A percentile compares a stretch with the other conserved stretches of the same genome.
phyloP scores from a whole-genome alignment of 2,797 vertebrate genomes.

The Lagocephalus sceleratus region DNA sequence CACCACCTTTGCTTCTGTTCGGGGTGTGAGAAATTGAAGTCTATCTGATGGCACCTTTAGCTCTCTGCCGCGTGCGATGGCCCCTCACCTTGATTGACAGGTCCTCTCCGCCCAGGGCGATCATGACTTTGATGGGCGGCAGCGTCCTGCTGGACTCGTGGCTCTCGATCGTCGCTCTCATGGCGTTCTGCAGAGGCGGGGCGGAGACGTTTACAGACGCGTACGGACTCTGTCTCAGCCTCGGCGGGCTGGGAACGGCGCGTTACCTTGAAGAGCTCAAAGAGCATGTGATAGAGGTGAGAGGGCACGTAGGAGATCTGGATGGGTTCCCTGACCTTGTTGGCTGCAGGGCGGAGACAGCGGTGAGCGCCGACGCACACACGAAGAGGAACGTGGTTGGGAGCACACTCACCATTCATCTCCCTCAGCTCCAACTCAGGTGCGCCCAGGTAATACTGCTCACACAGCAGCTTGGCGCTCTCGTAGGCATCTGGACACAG shows the following conservation, averaged over 20 bases:
- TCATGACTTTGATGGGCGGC: conserved; percentile 80
- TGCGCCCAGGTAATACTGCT: conserved; percentile 86
- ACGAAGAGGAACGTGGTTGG: not conserved
- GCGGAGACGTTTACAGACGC: not conserved
- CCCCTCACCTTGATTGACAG: conserved; percentile 79
- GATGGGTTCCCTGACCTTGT: conserved; percentile 71
- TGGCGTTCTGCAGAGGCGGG: conserved; percentile 77
- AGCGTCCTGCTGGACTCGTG: conserved; percentile 78
- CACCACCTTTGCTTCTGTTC: conserved; percentile 15
- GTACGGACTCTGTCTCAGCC: not conserved
- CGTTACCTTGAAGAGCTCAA: conserved; percentile 89
- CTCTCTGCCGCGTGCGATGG: not conserved
- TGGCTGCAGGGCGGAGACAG: conserved; percentile 55
- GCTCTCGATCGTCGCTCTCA: conserved; percentile 87
- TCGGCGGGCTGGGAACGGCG: not conserved
- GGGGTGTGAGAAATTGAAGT: not conserved
- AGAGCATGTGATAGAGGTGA: conserved; percentile 89
- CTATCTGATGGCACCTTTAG: not conserved
- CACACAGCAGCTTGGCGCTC: conserved; percentile 85
- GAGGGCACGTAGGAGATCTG: conserved; percentile 86
- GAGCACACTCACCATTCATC: conserved; percentile 74
- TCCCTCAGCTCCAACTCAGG: conserved; percentile 84
- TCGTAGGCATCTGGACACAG: conserved; percentile 81
- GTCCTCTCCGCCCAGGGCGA: conserved; percentile 84
- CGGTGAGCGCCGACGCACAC: not conserved